Percentiles rank a stretch among this genome's conserved stretches.
These are phyloP conservation scores for Patiria pectinifera DNA, from an alignment of 53 echinoderm and acorn worm genomes.

Conservation along the genomic window DNA sequence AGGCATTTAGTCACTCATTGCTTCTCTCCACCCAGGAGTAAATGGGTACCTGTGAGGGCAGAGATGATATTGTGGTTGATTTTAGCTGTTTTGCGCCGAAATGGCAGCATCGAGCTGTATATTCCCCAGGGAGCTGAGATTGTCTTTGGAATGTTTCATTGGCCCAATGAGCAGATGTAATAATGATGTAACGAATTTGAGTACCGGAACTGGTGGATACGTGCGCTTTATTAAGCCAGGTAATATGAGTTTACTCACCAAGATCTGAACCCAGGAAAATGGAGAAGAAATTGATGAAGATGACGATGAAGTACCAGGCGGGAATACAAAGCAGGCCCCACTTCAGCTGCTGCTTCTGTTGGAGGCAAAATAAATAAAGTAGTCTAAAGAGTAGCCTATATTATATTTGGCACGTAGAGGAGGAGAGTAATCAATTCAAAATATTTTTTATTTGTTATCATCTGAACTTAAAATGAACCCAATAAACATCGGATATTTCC, in stretches of 20 bases:
- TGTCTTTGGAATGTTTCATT: no score
- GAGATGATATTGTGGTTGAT: no score
- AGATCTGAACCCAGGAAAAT: constrained; percentile 74
- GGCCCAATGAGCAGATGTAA: no score
- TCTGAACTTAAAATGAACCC: no score
- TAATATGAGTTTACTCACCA: constrained; percentile 43
- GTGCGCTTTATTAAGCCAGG: not conserved
- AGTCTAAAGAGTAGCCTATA: no score
- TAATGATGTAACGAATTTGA: no score
- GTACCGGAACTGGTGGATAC: no score
- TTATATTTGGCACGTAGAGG: no score
- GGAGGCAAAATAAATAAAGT: not conserved
- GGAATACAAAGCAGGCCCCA: constrained; percentile 71
- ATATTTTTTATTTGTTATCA: no score
- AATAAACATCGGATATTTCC: no score
- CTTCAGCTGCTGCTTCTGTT: constrained; percentile 73
- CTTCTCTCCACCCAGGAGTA: not conserved
- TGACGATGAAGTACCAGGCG: constrained; percentile 70
- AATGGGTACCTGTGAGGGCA: not conserved
- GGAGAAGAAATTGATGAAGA: constrained; percentile 78
- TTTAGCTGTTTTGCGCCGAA: no score
- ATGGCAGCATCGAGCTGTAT: not conserved
- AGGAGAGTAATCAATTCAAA: no score
- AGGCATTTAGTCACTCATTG: not conserved
- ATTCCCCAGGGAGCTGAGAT: not conserved